Conservation (phyloP, 2,113 vertebrate species). For the Epinephelus fuscoguttatus region DNA sequence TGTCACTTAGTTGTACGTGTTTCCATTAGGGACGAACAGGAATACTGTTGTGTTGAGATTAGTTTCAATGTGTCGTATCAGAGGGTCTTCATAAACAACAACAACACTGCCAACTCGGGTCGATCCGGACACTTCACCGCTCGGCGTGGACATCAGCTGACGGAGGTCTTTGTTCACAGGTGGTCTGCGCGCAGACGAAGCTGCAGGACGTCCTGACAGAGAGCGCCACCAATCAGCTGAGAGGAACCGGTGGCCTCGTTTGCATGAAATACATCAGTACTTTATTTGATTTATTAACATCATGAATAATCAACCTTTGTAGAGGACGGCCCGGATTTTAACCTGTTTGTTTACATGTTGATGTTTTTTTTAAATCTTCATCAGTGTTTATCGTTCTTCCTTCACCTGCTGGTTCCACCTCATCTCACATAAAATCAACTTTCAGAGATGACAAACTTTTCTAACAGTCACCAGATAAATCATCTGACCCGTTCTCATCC, state of each 20-base stretch:
- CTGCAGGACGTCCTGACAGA: slow-evolving; percentile 16
- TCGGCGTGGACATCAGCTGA: background rate
- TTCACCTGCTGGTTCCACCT: too few species aligned
- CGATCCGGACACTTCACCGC: background rate
- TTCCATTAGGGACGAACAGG: slow-evolving; percentile 56
- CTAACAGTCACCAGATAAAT: too few species aligned
- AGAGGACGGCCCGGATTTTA: background rate
- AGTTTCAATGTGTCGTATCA: slow-evolving; percentile 45
- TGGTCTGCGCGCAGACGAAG: background rate
- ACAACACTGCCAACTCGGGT: slow-evolving; percentile 40
- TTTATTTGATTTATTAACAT: slow-evolving; percentile 47
- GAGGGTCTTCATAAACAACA: slow-evolving; percentile 36
- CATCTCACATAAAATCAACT: too few species aligned
- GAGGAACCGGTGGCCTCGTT: slow-evolving; percentile 45
- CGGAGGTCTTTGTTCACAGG: background rate
- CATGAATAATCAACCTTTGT: slow-evolving; percentile 20
- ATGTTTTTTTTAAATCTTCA: background rate
- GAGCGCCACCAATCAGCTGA: slow-evolving; percentile 23
- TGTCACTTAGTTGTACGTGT: slow-evolving; percentile 70
- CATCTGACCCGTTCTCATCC: too few species aligned
- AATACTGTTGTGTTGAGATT: slow-evolving; percentile 49
- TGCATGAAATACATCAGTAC: slow-evolving; percentile 67
- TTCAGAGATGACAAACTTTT: too few species aligned
- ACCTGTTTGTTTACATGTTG: background rate
- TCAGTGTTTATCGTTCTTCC: background rate